These are phyloP conservation scores for Anoplolepis gracilipes DNA, from an alignment of 1,140 invertebrate genomes.

Conservation along the genomic window DNA sequence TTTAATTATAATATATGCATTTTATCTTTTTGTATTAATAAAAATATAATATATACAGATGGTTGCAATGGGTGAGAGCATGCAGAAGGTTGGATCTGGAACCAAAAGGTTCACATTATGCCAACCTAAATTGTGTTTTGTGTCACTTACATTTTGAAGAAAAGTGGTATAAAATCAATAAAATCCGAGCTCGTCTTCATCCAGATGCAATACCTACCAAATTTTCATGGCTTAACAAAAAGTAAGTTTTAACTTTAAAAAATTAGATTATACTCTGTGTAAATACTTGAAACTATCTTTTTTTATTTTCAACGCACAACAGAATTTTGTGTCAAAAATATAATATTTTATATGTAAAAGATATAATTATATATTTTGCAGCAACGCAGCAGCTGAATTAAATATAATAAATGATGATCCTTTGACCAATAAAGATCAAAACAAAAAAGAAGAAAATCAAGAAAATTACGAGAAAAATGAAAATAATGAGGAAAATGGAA, in stretches of 20 bases:
- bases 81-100: neutral
- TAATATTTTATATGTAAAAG: too few species aligned
- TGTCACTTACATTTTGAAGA: constrained; percentile 39
- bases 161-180: constrained; percentile 1
- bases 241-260: neutral
- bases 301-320: too few species aligned
- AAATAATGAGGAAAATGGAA: too few species aligned
- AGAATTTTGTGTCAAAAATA: too few species aligned
- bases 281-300: too few species aligned
- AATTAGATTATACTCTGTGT: too few species aligned
- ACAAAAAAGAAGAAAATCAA: too few species aligned
- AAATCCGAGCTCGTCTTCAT: neutral
- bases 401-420: too few species aligned
- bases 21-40: neutral
- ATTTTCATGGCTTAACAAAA: neutral
- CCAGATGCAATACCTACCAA: neutral
- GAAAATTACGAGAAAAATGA: too few species aligned
- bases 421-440: too few species aligned
- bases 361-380: too few species aligned
- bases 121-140: neutral
- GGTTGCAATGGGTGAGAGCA: neutral
- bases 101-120: neutral
- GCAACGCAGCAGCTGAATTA: too few species aligned
- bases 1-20: neutral
- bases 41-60: neutral